Base-by-base conservation (phyloP, 2,797 vertebrate species). In the Gallinago nigripennis region DNA sequence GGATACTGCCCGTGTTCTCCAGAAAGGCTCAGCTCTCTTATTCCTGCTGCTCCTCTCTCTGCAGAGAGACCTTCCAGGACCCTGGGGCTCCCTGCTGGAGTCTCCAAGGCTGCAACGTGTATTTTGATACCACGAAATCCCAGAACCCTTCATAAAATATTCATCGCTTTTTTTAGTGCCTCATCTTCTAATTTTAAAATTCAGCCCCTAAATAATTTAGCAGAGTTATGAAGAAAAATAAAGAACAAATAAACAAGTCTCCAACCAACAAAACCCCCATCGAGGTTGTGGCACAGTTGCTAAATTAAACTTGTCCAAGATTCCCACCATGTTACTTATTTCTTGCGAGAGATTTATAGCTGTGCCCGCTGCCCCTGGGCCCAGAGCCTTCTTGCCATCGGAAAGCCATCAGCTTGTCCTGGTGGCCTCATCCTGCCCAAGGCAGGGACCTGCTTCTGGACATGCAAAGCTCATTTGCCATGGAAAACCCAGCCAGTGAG, bases 141-240 rank as follows among this genome's bases (percentile, higher is more conserved):
- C 94, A 97, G 94, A 96, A 95, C 64, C 73, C 82, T 78, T 90
- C 79, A 95, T 97, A 58, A 95, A 97, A 96, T 94, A 97, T 97
- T 95, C 28, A 97, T 94, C 0, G 6, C 33, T 69, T 90, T 88
- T 88, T 91, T 95, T 90, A 94, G 89, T 92, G 95, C 93, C 3
- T 16, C 25, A 31, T 95, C 76, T 93, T 94, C 96, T 97, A 95
- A 95, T 96, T 96, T 97, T 97, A 94, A 97, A 96, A 96, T 82
- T 86, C 89, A 90, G 25, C 6, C 23, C n/a, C 64, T 97, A 94
- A 97, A 97, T 97, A 96, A 97, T 97, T 97, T 58, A 97, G n/a
- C 65, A 96, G 93, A 70, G 15, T 79, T 63, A n/a, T 24, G 28
- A 8, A 33, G n/a, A 31, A 85, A 85, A 75, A 27, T 2, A 39